A percentile compares a stretch with the other conserved stretches of the same genome.
phyloP scores from a whole-genome alignment of 1,140 invertebrate species.

The Streblospio benedicti region DNA sequence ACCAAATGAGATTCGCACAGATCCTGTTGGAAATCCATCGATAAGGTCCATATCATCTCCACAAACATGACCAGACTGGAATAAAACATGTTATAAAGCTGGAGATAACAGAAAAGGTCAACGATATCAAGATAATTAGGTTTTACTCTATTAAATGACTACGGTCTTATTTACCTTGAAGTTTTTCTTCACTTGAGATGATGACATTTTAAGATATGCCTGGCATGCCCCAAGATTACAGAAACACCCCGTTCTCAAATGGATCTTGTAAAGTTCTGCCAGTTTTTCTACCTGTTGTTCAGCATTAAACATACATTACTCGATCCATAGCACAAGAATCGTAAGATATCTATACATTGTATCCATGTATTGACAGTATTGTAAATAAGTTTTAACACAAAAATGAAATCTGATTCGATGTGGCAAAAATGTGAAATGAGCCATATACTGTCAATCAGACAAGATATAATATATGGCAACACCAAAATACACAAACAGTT shows the following conservation, averaged over 20 bases:
- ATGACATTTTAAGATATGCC: constrained; percentile 61
- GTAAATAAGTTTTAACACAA: background rate
- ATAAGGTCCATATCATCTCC: constrained; percentile 81
- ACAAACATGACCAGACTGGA: constrained; percentile 78
- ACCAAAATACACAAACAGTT: no score
- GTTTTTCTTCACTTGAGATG: constrained; percentile 64
- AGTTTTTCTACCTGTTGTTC: constrained; percentile 69
- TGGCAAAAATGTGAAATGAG: no score
- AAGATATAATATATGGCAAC: no score
- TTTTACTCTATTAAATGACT: no score
- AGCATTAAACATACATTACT: background rate
- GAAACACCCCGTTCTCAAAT: constrained; percentile 85
- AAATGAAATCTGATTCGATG: no score
- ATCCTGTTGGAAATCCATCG: constrained; percentile 82
- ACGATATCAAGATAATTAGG: no score
- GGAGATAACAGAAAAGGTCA: no score
- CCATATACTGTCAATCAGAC: no score
- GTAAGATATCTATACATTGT: background rate
- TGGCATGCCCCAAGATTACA: constrained; percentile 95
- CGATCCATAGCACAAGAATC: background rate
- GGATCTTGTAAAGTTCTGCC: constrained; percentile 74
- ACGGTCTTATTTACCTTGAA: constrained; percentile 64
- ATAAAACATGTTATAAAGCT: constrained; percentile 25
- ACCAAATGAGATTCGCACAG: constrained; percentile 86
- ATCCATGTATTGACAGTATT: background rate